Evolutionary conservation across 2,888 invertebrate species (phyloP), one percentile per base, ranked within the genome.

Genomic region (Monoplex corrugatus): DNA sequence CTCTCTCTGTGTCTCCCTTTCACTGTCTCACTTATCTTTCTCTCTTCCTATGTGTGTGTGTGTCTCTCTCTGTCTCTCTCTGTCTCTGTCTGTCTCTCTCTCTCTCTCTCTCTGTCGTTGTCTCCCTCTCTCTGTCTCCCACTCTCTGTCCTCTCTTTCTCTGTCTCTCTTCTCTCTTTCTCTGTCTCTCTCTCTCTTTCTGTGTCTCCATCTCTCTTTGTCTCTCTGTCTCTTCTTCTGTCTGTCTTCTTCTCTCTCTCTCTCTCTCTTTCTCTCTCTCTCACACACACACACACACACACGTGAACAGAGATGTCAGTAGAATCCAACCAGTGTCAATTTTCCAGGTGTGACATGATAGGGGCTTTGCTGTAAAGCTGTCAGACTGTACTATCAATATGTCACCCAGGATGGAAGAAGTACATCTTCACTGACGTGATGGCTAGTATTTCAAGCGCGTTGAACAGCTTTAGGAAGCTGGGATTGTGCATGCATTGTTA

Each of bases 41-140:
- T 35, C 63, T 28, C 86, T 75, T 44, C 57, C 50, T 87, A 57
- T 88, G 82, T 43, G 80, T 43, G 43, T 40, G 32, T 57, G 84
- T 40, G 40, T 68, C 28, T 88, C 63, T 43, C 63, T 88, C 16
- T 50, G 5, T 88, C 45, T 57, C 40, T 57, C 80, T 38, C 87
- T 50, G 35, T 57, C 82, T 72, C 35, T 44, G 44, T 43, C 68
- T n/a, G 1, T 86, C 80, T 72, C 72, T 1, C 38, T 68, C 83
- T 44, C 63, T 82, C 57, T 50, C 2, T 80, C 68, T 32, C 45
- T n/a, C 32, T 85, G 35, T 45, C 45, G 85, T 35, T 75, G 45
- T 75, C 38, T 75, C 68, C n/a, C 68, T 28, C 68, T 28, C 28
- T 28, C 28, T 28, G 5, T 6, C 28, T 28, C 28, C n/a, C 68